Base-by-base conservation (phyloP, 2,797 vertebrate species). In the Adrianichthys oophorus region DNA sequence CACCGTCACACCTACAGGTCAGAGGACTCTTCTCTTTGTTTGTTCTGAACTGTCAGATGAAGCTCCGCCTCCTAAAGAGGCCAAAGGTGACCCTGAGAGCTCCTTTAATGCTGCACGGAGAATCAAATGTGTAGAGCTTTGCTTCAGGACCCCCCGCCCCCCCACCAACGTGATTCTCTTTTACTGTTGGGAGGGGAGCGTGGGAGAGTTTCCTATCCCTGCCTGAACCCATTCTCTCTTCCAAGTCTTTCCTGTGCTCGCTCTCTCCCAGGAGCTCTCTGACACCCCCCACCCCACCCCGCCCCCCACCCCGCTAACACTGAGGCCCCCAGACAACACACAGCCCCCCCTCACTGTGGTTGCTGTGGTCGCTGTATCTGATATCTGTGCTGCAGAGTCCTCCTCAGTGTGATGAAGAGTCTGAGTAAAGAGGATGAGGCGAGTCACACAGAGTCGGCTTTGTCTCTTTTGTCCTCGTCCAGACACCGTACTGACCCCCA, bases 1-100 rank as follows among this genome's bases (percentile, higher is more conserved):
- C 56, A 62, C 85, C 0, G 88, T 98, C n/a, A 94, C 92, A 8
- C 91, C 88, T 0, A 94, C 94, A 68, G 91, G 97, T 98, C 74
- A 92, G 93, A 6, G 4, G 6, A 17, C 0, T 24, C 40, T 13
- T 32, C 7, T 2, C 2, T 12, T 32, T 8, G 12, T 3, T 7
- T 32, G 29, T 10, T 32, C 29, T 8, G 7, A 7, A 29, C 29
- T 2, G 6, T 29, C 29, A 29, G 29, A 10, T 32, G 32, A 32
- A 32, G 32, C 32, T 32, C 32, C 32, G 32, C 32, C 32, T 32
- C 32, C 32, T 32, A 3, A 3, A 3, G 32, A 32, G 32, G 32
- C 10, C 10, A 32, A 12, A 32, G 32, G 32, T 12, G 32, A 32
- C 32, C 26, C 8, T 32, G 32, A 32, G 32, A 32, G 32, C 2